Conservation (phyloP, 2,797 vertebrate genomes). For the Leuciscus waleckii region DNA sequence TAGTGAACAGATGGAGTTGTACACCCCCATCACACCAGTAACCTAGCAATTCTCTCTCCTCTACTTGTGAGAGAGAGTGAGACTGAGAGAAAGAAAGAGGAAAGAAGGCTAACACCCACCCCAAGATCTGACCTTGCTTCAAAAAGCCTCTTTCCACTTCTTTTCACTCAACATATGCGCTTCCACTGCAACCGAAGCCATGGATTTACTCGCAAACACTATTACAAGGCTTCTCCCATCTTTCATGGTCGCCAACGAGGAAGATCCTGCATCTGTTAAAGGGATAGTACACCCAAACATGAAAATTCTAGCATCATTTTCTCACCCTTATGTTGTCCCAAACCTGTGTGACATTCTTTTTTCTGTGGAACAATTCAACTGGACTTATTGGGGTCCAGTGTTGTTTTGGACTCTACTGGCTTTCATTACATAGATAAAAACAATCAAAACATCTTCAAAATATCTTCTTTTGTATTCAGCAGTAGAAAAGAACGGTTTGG, state of each 20-base stretch:
- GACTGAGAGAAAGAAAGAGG: conserved; percentile 12
- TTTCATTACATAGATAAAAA: not conserved
- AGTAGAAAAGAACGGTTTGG: conserved; percentile 45
- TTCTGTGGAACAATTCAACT: not conserved
- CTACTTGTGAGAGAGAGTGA: conserved; percentile 32
- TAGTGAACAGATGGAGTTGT: conserved; percentile 66
- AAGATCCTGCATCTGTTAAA: not conserved
- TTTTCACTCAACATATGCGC: conserved; percentile 31
- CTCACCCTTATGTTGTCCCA: not conserved
- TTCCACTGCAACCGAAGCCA: conserved; percentile 12
- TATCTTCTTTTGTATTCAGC: not conserved
- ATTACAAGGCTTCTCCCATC: conserved; percentile 9
- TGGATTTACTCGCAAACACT: conserved; percentile 18
- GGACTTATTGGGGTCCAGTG: not conserved
- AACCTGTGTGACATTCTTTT: not conserved
- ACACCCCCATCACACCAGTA: conserved; percentile 58
- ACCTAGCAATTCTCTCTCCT: conserved; percentile 62
- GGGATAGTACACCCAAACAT: not conserved
- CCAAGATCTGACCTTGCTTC: conserved; percentile 39
- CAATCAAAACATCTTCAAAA: not conserved
- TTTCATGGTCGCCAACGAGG: not conserved
- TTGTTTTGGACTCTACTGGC: not conserved
- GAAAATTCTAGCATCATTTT: not conserved
- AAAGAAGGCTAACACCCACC: conserved; percentile 24
- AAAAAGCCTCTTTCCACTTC: conserved; percentile 28